Evolutionary conservation across 2,797 vertebrate genomes (phyloP), one percentile per base, ranked within the genome.

Genomic region (Hirundo rustica): DNA sequence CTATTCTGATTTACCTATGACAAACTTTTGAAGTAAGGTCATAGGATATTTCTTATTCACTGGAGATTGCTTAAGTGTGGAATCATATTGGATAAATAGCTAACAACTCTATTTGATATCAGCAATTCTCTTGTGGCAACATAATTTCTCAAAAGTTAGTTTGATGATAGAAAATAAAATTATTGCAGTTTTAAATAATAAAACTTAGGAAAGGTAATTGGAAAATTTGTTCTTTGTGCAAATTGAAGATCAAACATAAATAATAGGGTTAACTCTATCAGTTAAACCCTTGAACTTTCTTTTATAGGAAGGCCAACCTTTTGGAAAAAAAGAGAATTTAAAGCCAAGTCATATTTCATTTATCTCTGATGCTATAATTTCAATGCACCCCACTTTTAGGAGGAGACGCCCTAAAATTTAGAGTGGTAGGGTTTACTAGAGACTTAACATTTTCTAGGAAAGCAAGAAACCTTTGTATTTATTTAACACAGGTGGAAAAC

Each of bases 11-110:
- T 98, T 50, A 98, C 95, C 51, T 98, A 97, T 70, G 97, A 98
- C 78, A 98, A 96, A 89, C 96, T 98, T 91, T 91, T 98, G 34
- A 98, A 99, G 98, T 98, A 97, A 98, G 98, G 98, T 92, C 45
- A 30, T 40, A 4, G 6, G 19, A 3, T 77, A 32, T 36, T 76
- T 70, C 32, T 40, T 32, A 8, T 42, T 76, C 27, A 16, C 4
- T 70, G 65, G 40, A 53, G 68, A 23, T 61, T 60, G 16, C 15
- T 40, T n/a, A 48, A 68, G 18, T 44, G 29, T 44, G 44, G 62
- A 58, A 34, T 45, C 13, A 7, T n/a, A 22, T 8, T 45, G 57
- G 61, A 53, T 15, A 60, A 70, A 40, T 36, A 57, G 30, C 27
- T 66, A 48, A 21, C 7, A 9, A 55, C 54, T 14, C 18, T 78